Base-by-base conservation (phyloP, 2,797 vertebrate genomes). In the Danio albolineatus region DNA sequence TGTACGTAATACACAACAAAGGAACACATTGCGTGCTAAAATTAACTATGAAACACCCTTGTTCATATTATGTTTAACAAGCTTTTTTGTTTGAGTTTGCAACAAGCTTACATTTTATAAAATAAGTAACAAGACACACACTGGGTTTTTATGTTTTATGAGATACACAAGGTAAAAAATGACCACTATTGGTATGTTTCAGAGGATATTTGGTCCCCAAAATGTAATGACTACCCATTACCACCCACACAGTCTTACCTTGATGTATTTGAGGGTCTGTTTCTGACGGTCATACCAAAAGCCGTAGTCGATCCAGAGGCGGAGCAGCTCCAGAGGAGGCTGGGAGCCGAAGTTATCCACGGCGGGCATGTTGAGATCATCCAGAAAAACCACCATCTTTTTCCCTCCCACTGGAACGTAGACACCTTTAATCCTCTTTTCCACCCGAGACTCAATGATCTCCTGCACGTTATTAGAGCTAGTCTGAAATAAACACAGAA, bases 281-380 rank as follows among this genome's bases (percentile, higher is more conserved):
- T 96, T 96, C 76, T 87, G 64, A 8, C 92, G 93, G 87, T 97
- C 95, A 0, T 96, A 97, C 96, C 96, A 98, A 87, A 97, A 97
- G 81, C 96, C 93, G 1, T 96, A 96, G 89, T 97, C 95, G 1
- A 96, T 92, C 96, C 96, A 98, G 62, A 94, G 94, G 4, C 95
- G 94, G 5, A 97, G 89, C 44, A 97, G 93, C 84, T 98, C 96
- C 87, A 97, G 92, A 0, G 96, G 95, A 0, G 96, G 95, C 92
- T 96, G 96, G 7, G 96, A 96, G 77, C 96, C 96, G 61, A 96
- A 97, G 2, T 66, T 76, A 78, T 98, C 96, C 43, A 92, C 89
- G 2, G 95, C 94, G 0, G 96, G 95, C 95, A 98, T 96, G 86
- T 96, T 97, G 19, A 98, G 91, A 89, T 98, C 96, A 3, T 98